Conservation (phyloP, 1,140 invertebrate genomes). For the Anastrepha obliqua region DNA sequence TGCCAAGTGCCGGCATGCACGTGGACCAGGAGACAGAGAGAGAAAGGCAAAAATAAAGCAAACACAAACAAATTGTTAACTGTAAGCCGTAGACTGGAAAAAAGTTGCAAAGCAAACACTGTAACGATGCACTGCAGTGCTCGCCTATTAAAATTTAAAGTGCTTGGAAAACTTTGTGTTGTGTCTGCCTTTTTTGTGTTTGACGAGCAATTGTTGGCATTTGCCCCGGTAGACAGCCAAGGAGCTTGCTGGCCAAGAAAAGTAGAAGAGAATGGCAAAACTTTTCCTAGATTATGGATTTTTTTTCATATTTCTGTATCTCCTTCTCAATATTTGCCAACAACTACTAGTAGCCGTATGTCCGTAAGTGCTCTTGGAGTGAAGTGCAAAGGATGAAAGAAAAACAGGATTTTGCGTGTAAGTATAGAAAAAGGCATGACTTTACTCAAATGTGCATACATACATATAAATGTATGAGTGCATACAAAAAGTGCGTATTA, state of each 20-base stretch:
- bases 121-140: neutral
- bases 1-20: neutral
- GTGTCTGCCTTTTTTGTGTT: neutral
- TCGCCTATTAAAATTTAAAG: slow-evolving; percentile 24
- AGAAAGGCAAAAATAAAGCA: neutral
- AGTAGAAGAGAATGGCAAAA: too few relatives aligned
- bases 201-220: slow-evolving; percentile 21
- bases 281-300: too few relatives aligned
- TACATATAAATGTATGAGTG: too few relatives aligned
- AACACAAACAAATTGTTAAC: neutral
- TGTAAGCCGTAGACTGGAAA: neutral
- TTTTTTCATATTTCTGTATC: too few relatives aligned
- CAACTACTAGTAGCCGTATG: too few relatives aligned
- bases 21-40: neutral
- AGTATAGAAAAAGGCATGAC: too few relatives aligned
- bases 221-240: neutral
- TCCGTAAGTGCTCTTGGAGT: too few relatives aligned
- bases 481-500: neutral
- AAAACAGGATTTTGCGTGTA: too few relatives aligned
- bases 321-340: too few relatives aligned
- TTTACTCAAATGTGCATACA: too few relatives aligned
- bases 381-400: too few relatives aligned
- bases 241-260: too few relatives aligned
- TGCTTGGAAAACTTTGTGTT: slow-evolving; percentile 13
- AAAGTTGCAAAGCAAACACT: neutral